Conservation (phyloP, 2,797 vertebrate species). For the Melanotaenia trifasciata region DNA sequence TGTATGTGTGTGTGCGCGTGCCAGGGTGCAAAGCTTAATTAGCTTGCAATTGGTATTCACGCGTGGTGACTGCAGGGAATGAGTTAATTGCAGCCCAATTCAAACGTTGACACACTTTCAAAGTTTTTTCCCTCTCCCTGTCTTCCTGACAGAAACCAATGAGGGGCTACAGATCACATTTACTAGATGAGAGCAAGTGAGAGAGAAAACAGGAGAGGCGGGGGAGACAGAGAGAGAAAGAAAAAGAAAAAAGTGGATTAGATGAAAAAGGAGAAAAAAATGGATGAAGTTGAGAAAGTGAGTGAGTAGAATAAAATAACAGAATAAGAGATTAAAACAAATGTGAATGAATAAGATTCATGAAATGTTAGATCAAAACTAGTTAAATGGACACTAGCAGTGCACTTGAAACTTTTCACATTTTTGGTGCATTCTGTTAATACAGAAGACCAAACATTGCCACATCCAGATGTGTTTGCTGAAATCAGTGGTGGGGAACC, state of each 20-base stretch:
- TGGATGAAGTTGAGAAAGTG: conserved; percentile 22
- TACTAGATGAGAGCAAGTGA: conserved; percentile 76
- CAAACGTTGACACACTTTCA: conserved; percentile 85
- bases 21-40: conserved; percentile 80
- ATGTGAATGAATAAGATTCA: not conserved
- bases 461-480: not conserved
- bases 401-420: not conserved
- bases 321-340: conserved; percentile 3
- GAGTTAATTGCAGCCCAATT: conserved; percentile 87
- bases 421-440: not conserved
- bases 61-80: conserved; percentile 84
- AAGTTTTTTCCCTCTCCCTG: conserved; percentile 75
- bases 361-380: conserved; percentile 26
- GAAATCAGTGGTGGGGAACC: too few relatives aligned
- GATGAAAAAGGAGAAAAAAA: conserved; percentile 18
- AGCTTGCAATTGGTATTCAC: conserved; percentile 84
- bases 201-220: conserved; percentile 46
- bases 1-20: conserved; percentile 45
- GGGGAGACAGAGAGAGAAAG: conserved; percentile 6
- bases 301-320: conserved; percentile 6
- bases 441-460: not conserved
- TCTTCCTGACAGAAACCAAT: conserved; percentile 76
- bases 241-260: conserved; percentile 11
- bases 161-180: conserved; percentile 79
- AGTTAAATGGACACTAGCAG: not conserved